Evolutionary conservation across 2,113 vertebrate species (phyloP).

Genomic region (Emydocephalus ijimae): DNA sequence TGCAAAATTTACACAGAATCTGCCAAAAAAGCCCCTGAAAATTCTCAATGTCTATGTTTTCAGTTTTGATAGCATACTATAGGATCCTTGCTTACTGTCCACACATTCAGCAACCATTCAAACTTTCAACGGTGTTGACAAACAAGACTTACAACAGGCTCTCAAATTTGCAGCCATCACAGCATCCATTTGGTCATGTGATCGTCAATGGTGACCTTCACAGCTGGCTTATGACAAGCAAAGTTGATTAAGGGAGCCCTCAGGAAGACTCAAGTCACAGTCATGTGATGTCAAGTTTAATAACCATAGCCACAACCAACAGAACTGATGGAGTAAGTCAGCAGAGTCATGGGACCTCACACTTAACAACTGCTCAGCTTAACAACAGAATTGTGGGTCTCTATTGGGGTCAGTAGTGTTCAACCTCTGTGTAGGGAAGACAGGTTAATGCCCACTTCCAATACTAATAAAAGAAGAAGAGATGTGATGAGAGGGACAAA

Average conservation of each 20-base stretch:
- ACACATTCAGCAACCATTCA: not conserved
- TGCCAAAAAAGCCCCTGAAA: not conserved
- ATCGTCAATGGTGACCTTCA: not conserved
- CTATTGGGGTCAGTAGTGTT: not conserved
- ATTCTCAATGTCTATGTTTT: not conserved
- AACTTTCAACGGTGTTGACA: not conserved
- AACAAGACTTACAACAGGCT: not conserved
- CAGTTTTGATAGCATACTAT: too few species aligned
- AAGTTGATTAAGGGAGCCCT: not conserved
- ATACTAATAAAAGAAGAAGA: not conserved
- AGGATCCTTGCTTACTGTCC: too few species aligned
- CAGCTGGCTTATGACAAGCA: not conserved
- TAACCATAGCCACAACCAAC: not conserved
- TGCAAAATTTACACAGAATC: not conserved
- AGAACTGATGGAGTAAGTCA: not conserved
- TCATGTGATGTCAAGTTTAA: not conserved
- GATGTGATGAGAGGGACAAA: not conserved
- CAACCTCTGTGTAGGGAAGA: not conserved
- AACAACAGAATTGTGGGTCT: not conserved
- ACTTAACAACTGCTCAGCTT: not conserved
- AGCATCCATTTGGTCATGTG: not conserved
- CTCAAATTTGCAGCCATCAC: not conserved
- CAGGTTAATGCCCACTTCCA: not conserved
- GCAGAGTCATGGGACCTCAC: not conserved
- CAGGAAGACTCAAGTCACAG: not conserved